Evolutionary conservation across 1,140 invertebrate genomes (phyloP), one percentile per base, ranked within the genome.

Genomic region (Euura lappo): DNA sequence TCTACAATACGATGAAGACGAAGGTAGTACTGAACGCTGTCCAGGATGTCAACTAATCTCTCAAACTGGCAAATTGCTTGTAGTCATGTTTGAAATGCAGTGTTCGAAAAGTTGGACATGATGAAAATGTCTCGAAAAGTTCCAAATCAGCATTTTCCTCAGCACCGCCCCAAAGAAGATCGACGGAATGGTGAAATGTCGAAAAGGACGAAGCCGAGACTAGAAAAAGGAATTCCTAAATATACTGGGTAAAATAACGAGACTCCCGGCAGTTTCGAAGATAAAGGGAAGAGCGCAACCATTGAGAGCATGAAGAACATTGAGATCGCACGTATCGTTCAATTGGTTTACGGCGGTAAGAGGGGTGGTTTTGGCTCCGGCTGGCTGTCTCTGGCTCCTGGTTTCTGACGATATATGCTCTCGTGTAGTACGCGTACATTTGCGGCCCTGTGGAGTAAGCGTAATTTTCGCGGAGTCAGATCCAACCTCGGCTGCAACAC

Each of bases 281-380:
- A 60, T 60, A 8, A n/a, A 60, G 51, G 13, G 51, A 60, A 60
- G 8, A n/a, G 51, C 51, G 51, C 51, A 60, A n/a, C 51, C 6
- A 60, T 60, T n/a, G 51, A n/a, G 51, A 60, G 51, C 13, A 6
- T 60, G 51, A n/a, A 60, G 13, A 60, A 60, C 51, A 60, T 60
- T 60, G 51, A n/a, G 51, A 60, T 28, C 28, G 51, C 51, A 60
- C 51, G 51, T 60, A 60, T 60, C 51, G 51, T 60, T 60, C 51
- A 60, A 60, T 60, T 60, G 51, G 51, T 60, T 60, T 60, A 60
- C 51, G 51, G 8, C 13, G 51, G 51, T n/a, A 60, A n/a, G 3
- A 1, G 51, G 47, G 51, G 51, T 28, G 51, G 51, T 60, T n/a
- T 60, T 11, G 51, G 10, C 13, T 60, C 51, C 13, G 51, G 51